Base-by-base conservation (phyloP, 2,113 vertebrate species). In the Microtus oregoni region DNA sequence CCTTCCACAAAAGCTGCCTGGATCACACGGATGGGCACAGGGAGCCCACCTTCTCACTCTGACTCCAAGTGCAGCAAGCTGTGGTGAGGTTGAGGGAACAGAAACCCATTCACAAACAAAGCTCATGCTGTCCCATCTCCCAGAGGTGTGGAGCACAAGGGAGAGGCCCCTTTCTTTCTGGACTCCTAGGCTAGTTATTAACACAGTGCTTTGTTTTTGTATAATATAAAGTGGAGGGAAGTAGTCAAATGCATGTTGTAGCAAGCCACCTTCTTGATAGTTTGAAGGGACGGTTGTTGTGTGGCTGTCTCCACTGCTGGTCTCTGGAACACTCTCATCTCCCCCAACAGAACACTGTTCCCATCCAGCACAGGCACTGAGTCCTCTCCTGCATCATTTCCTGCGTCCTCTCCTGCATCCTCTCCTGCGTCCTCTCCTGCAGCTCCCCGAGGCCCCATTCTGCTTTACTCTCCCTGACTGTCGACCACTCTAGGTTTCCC, bases 11-110 rank as follows among this genome's bases (percentile, higher is more conserved):
- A 91, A 47, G 44, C 75, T 41, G 50, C 75, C 89, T 58, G 61
- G 89, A 58, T 86, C 67, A 6, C 9, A 2, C 1, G 26, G 79
- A 5, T 35, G 6, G 61, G 41, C 17, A 17, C 8, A 1, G 4
- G 32, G 58, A 32, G 24, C 32, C 3, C 41, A 44, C 35, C 50
- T 63, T 12, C 50, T 13, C 35, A 19, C 22, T 82, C 58, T 14
- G 35, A 22, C 44, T 63, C 50, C 0, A 0, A 7, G 12, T 0
- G 1, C 11, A 6, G 70, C 2, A 11, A 72, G 32, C n/a, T 0
- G 7, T n/a, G 50, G 58, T 17, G 32, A 90, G 91, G 52, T 17
- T 9, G 6, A 4, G 50, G 13, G 28, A 20, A 20, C 50, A 52
- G 50, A 10, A 3, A 7, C 5, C 35, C 22, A 38, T 24, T 22